Conservation (phyloP, 2,113 vertebrate genomes). For the Lampris megalopsis region DNA sequence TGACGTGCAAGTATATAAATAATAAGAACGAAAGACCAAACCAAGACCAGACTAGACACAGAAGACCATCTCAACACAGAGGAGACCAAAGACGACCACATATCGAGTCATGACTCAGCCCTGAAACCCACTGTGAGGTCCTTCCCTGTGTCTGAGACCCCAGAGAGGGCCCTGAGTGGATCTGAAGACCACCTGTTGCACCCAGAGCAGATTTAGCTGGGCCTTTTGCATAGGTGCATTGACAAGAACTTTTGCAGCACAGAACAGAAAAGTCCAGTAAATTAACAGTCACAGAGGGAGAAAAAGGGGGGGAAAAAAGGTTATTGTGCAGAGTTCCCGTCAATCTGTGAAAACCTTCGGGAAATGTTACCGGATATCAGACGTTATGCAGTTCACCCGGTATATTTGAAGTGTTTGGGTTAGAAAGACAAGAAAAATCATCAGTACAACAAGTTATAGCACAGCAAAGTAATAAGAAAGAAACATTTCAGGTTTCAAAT, state of each 20-base stretch:
- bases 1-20: slow-evolving; percentile 76
- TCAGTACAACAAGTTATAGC: background rate
- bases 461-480: background rate
- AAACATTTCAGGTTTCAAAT: slow-evolving; percentile 24
- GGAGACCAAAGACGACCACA: slow-evolving; percentile 77
- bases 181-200: slow-evolving; percentile 63
- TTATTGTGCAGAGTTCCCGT: slow-evolving; percentile 60
- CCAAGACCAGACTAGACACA: slow-evolving; percentile 78
- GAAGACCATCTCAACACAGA: slow-evolving; percentile 75
- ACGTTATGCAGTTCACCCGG: slow-evolving; percentile 24
- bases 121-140: slow-evolving; percentile 72
- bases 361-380: slow-evolving; percentile 10
- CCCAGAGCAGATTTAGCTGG: slow-evolving; percentile 43
- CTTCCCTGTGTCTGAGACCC: slow-evolving; percentile 67
- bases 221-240: slow-evolving; percentile 58
- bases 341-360: slow-evolving; percentile 42
- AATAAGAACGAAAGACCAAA: slow-evolving; percentile 63
- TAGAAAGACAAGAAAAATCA: background rate
- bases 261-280: slow-evolving; percentile 27
- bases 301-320: slow-evolving; percentile 44
- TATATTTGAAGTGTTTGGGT: slow-evolving; percentile 15
- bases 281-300: slow-evolving; percentile 51
- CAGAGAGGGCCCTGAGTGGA: slow-evolving; percentile 62
- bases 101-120: slow-evolving; percentile 83
- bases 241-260: slow-evolving; percentile 34